Percentiles rank a stretch among this genome's conserved stretches.
Evolutionary conservation across 1,140 invertebrate genomes (phyloP).

Genomic region (Drosophila jambulina): DNA sequence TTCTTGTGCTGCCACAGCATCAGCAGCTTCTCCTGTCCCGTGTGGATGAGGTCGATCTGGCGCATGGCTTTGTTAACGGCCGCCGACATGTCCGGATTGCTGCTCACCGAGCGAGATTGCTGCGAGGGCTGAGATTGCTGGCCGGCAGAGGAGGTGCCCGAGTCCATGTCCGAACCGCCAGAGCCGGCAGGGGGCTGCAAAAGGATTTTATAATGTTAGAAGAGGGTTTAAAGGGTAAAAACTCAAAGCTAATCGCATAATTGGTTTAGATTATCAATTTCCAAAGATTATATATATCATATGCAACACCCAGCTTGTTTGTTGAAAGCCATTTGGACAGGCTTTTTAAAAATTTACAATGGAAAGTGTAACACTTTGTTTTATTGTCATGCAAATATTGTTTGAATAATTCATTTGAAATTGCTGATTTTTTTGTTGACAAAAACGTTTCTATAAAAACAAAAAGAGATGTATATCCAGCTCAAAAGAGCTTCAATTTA

Average conservation of each 20-base stretch:
- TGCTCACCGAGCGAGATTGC: slow-evolving; percentile 45
- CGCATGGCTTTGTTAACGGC: slow-evolving; percentile 89
- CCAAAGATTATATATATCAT: not conserved
- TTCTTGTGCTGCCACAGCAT: slow-evolving; percentile 98
- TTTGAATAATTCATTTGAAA: slow-evolving; percentile 22
- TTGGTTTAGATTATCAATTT: slow-evolving; percentile 1
- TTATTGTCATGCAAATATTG: slow-evolving; percentile 6
- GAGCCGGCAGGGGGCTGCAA: slow-evolving; percentile 46
- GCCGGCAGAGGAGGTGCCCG: slow-evolving; percentile 67
- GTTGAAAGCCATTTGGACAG: not conserved
- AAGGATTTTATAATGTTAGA: not conserved
- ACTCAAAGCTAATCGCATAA: slow-evolving; percentile 10
- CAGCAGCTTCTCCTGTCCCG: slow-evolving; percentile 94
- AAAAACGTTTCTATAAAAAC: not conserved
- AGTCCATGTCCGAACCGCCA: slow-evolving; percentile 67
- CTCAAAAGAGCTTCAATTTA: slow-evolving; percentile 1
- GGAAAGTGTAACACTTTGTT: slow-evolving; percentile 10
- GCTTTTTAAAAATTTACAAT: slow-evolving; percentile 22
- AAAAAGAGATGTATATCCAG: not conserved
- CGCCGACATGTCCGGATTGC: slow-evolving; percentile 90
- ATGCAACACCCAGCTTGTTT: not conserved
- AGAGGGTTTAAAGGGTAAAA: not conserved
- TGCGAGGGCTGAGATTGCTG: slow-evolving; percentile 51
- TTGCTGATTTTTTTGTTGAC: not conserved
- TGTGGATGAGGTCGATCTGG: slow-evolving; percentile 93